Base-by-base conservation (phyloP, 2,113 vertebrate species). In the Progne subis region DNA sequence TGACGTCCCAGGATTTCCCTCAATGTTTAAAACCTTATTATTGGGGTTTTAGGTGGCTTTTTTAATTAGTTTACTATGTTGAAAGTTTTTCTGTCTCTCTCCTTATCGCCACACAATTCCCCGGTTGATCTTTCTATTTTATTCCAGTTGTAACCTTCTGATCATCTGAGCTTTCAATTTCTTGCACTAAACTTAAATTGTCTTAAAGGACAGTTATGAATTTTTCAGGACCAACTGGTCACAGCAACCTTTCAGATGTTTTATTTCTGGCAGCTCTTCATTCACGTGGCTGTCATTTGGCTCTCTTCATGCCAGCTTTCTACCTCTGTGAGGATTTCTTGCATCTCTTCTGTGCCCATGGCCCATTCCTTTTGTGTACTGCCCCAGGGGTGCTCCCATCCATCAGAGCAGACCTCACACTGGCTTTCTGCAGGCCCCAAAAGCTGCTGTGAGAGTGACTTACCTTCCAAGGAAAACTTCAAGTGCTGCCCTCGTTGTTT, bases 11-110 rank as follows among this genome's bases (percentile, higher is more conserved):
- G 15, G 6, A 60, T 34, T 76, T 80, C 15, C 21, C 4, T 72
- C 24, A 43, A 3, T 26, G 16, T 55, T 86, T 56, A 65, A 31
- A 69, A 68, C 37, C 17, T 2, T 59, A 8, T 44, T 57, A 28
- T 0, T 39, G 15, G 2, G 0, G 1, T 0, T 26, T 53, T 31
- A 28, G 5, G 18, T 49, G 32, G 13, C 1, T 19, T 31, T 55
- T 43, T 8, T 20, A 12, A 7, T 23, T 32, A 18, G 17, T 18
- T 59, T 20, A 49, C 5, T 14, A 7, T 2, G 1, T 12, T 13
- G 8, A 37, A 29, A 43, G 4, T 7, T 74, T 79, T 52, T 56
- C 44, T 9, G 0, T 39, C 17, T 60, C 8, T 41, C 70, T 56
- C 25, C 9, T 11, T 18, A 9, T 8, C 0, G 1, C 14, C 37